Evolutionary conservation across 2,888 invertebrate species (phyloP).

Genomic region (Chymomyza fuscimana): DNA sequence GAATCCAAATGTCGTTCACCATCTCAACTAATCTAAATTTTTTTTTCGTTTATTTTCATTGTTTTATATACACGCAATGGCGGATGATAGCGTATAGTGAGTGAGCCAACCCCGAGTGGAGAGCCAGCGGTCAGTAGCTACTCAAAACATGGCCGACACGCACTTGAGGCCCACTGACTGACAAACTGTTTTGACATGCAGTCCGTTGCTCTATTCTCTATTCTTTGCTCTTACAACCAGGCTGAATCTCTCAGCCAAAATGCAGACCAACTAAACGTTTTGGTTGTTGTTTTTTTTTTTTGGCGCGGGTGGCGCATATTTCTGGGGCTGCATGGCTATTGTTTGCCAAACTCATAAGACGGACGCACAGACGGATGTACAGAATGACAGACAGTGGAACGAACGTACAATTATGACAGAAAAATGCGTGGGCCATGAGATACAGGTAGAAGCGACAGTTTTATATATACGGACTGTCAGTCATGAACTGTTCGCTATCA

Average conservation of each 20-base stretch:
- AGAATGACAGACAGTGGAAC: background rate
- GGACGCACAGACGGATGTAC: background rate
- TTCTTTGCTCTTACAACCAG: background rate
- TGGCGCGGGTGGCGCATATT: slow-evolving; percentile 6
- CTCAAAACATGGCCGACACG: slow-evolving; percentile 11
- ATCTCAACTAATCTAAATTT: background rate
- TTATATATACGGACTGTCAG: slow-evolving; percentile 7
- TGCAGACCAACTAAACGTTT: background rate
- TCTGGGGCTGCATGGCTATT: slow-evolving; percentile 11
- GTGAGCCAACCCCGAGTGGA: background rate
- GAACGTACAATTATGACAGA: slow-evolving; percentile 20
- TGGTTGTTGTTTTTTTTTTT: background rate
- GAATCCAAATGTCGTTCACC: background rate
- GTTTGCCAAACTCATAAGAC: slow-evolving; percentile 11
- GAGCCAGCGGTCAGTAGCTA: background rate
- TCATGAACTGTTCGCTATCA: slow-evolving; percentile 32
- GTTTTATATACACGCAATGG: slow-evolving; percentile 13
- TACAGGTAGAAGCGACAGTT: slow-evolving; percentile 14
- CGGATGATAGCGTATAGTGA: background rate
- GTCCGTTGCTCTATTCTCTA: background rate
- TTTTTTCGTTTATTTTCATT: slow-evolving; percentile 9
- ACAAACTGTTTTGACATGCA: slow-evolving; percentile 9
- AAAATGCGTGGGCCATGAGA: slow-evolving; percentile 28
- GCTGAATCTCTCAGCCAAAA: background rate
- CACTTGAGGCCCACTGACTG: slow-evolving; percentile 7